phyloP scores from a whole-genome alignment of 2,113 vertebrate genomes.

The Regulus satrapa region DNA sequence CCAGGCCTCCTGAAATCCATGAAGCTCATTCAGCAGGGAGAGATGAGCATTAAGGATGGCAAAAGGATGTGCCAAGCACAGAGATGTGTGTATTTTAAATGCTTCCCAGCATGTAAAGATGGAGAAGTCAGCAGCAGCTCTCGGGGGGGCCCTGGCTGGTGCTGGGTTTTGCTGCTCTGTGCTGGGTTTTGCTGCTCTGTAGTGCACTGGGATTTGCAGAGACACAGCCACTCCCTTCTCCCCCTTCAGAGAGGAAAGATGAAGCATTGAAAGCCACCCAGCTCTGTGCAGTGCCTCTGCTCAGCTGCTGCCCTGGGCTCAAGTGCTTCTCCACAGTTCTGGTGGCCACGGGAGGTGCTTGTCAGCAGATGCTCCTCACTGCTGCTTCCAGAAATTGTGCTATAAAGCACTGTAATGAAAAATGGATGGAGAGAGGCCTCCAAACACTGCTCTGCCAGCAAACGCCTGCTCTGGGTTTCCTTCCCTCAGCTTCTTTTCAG shows the following conservation, averaged over 20 bases:
- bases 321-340: accelerated
- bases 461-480: not conserved
- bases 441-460: not conserved
- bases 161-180: too few relatives aligned
- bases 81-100: not conserved
- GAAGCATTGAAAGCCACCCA: not conserved
- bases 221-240: not conserved
- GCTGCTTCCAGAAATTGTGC: not conserved
- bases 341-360: not conserved
- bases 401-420: not conserved
- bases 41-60: not conserved
- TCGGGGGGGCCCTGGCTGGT: not conserved
- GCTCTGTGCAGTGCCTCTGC: not conserved
- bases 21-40: not conserved
- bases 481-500: not conserved
- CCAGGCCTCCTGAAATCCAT: not conserved
- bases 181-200: too few relatives aligned
- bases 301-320: not conserved
- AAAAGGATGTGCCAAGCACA: not conserved
- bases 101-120: not conserved
- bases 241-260: not conserved
- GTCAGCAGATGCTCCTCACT: not conserved
- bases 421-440: not conserved
- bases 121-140: not conserved
- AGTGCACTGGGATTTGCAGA: not conserved